phyloP scores from a whole-genome alignment of 1,140 invertebrate genomes.

The Drosophila chauvacae region DNA sequence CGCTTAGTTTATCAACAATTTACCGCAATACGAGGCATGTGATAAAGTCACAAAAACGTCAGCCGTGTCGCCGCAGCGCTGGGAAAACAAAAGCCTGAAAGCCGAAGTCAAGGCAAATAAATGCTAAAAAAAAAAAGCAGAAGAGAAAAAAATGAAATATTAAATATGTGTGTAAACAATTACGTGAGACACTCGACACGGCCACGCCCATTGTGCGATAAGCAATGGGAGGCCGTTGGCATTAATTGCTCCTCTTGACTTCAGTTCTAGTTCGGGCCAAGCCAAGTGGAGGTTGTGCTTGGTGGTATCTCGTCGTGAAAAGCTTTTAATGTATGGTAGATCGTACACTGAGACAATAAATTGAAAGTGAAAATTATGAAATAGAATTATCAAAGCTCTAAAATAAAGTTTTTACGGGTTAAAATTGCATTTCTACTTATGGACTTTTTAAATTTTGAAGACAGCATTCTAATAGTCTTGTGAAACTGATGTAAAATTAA shows the following conservation, averaged over 20 bases:
- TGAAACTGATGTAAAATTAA: not conserved
- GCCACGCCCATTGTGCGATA: conserved; percentile 50
- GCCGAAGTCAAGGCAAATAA: conserved; percentile 71
- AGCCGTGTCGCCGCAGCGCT: conserved; percentile 68
- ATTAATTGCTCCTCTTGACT: conserved; percentile 47
- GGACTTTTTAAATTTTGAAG: not conserved
- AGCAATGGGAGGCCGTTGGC: conserved; percentile 44
- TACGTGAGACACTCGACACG: conserved; percentile 69
- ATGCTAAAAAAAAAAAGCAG: conserved; percentile 49
- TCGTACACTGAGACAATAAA: conserved; percentile 5
- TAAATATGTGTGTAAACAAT: conserved; percentile 79
- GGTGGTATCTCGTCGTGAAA: conserved; percentile 19
- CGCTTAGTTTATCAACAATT: conserved; percentile 50
- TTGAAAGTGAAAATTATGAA: no score
- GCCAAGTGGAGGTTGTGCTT: conserved; percentile 22
- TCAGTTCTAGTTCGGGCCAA: conserved; percentile 42
- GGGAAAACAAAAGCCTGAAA: conserved; percentile 68
- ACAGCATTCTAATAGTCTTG: no score
- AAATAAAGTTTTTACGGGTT: not conserved
- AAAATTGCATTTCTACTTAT: not conserved
- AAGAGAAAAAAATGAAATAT: conserved; percentile 39
- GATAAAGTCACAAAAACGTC: conserved; percentile 82
- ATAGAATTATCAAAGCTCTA: no score
- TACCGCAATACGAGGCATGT: conserved; percentile 80
- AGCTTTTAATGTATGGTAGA: conserved; percentile 27